These are phyloP conservation scores for Aegithalos caudatus DNA, from an alignment of 2,113 vertebrate species.

Conservation along the genomic window DNA sequence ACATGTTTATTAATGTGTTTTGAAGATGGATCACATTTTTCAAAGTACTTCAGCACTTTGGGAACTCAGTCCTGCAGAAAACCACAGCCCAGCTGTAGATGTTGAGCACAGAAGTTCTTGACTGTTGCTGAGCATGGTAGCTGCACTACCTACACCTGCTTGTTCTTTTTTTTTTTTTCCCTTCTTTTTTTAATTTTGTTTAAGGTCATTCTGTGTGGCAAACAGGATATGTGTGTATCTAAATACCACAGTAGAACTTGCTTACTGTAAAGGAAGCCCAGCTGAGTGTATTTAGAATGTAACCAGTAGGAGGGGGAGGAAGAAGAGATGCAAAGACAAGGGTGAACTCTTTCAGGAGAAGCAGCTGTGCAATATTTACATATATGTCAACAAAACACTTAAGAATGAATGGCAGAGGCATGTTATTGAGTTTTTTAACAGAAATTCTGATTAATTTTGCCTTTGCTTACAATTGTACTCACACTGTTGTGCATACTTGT, in stretches of 20 bases:
- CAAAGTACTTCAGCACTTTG: background rate
- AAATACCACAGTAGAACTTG: background rate
- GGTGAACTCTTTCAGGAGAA: background rate
- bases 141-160: background rate
- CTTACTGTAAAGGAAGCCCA: conserved; percentile 10
- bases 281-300: background rate
- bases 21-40: background rate
- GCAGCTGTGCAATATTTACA: background rate
- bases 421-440: background rate
- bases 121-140: fast-evolving
- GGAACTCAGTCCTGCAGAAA: background rate
- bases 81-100: background rate
- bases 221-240: conserved; percentile 16
- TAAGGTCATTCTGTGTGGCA: background rate
- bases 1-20: background rate
- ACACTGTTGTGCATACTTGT: fast-evolving
- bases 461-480: background rate
- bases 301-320: background rate
- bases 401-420: background rate
- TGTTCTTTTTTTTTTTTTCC: background rate
- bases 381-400: background rate
- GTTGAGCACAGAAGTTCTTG: background rate
- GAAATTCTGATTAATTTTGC: background rate
- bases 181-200: background rate
- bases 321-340: background rate